Evolutionary conservation across 2,113 vertebrate genomes (phyloP).

Genomic region (Cervus canadensis): DNA sequence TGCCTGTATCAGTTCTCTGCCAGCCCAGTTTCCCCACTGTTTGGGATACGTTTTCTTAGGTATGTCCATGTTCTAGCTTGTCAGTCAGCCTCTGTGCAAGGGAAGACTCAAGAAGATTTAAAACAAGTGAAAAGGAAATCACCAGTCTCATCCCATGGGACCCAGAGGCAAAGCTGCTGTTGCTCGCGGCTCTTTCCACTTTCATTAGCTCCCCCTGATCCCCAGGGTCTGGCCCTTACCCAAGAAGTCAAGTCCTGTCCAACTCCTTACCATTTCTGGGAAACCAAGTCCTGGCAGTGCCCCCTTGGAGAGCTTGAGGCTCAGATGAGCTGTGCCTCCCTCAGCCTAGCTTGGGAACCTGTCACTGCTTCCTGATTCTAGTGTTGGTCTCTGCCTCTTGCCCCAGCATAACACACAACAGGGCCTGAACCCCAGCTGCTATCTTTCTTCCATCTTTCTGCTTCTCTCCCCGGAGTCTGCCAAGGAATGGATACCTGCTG

Average conservation of each 20-base stretch:
- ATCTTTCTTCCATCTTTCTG: not conserved
- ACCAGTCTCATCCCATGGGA: not conserved
- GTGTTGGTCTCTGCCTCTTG: not conserved
- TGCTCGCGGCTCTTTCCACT: conserved; percentile 44
- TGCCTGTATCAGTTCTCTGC: not conserved
- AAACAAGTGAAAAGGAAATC: not conserved
- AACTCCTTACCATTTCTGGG: not conserved
- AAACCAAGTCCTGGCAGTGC: conserved; percentile 45
- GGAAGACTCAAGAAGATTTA: not conserved
- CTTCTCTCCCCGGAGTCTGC: conserved; percentile 10
- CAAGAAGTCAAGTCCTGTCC: not conserved
- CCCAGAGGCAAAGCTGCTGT: not conserved
- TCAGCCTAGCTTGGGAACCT: conserved; percentile 18
- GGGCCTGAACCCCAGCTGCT: not conserved
- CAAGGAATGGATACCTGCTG: not conserved
- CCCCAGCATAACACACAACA: not conserved
- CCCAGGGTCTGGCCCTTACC: conserved; percentile 42
- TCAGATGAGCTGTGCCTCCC: conserved; percentile 47
- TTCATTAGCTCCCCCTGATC: conserved; percentile 53
- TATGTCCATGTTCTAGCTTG: not conserved
- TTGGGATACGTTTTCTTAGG: not conserved
- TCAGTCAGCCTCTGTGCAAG: not conserved
- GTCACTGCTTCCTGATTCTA: not conserved
- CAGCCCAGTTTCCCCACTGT: not conserved
- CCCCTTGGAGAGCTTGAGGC: conserved; percentile 38